These are phyloP conservation scores for Paguma larvata DNA, from an alignment of 2,797 vertebrate genomes.

Conservation along the genomic window DNA sequence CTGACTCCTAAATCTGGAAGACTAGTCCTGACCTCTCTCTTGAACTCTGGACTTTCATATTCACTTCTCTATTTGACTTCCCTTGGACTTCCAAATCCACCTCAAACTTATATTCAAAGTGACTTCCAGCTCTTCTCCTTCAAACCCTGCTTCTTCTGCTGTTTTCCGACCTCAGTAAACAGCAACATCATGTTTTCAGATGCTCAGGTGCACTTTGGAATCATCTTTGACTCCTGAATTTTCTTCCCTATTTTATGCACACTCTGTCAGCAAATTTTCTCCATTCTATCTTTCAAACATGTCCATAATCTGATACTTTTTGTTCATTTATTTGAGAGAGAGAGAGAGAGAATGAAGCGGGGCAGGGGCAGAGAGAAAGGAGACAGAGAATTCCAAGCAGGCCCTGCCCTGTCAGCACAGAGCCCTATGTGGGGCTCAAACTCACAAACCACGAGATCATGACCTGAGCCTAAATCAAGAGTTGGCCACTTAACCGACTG, in stretches of 20 bases:
- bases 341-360: too few relatives aligned
- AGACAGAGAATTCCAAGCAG: too few relatives aligned
- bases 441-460: too few relatives aligned
- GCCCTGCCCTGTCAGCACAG: too few relatives aligned
- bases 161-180: not conserved
- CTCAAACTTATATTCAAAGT: not conserved
- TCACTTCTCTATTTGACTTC: not conserved
- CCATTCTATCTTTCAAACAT: not conserved
- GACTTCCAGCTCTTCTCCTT: constrained; percentile 10
- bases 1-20: not conserved
- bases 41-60: not conserved
- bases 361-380: too few relatives aligned
- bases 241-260: not conserved
- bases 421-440: too few relatives aligned
- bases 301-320: not conserved
- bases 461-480: too few relatives aligned
- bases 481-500: too few relatives aligned
- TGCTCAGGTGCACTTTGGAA: not conserved
- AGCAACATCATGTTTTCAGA: not conserved
- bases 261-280: not conserved
- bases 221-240: not conserved
- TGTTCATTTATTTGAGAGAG: too few relatives aligned
- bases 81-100: not conserved
- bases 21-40: not conserved
- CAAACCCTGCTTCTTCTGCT: not conserved